Conservation (phyloP, 2,888 invertebrate genomes). For the Orthonevra nobilis region DNA sequence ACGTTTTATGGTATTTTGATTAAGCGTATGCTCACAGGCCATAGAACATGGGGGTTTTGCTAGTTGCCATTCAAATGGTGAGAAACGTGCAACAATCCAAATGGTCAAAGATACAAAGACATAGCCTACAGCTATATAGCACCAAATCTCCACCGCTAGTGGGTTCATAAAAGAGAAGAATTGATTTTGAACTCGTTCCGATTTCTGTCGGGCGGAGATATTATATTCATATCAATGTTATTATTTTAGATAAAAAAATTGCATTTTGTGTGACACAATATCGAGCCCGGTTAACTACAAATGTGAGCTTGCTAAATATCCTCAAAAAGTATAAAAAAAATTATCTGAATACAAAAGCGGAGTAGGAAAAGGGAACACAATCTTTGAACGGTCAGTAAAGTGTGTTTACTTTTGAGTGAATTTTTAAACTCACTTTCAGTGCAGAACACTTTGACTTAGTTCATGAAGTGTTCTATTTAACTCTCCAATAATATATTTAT, state of each 20-base stretch:
- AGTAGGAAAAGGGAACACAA: not conserved
- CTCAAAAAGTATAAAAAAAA: slow-evolving; percentile 5
- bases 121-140: slow-evolving; percentile 89
- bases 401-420: too few species aligned
- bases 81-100: slow-evolving; percentile 92
- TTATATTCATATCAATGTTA: too few species aligned
- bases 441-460: too few species aligned
- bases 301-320: not conserved
- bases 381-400: too few species aligned
- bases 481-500: too few species aligned
- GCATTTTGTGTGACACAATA: not conserved
- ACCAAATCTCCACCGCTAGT: slow-evolving; percentile 91
- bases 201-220: slow-evolving; percentile 74
- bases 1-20: slow-evolving; percentile 42
- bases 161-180: slow-evolving; percentile 93
- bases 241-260: too few species aligned
- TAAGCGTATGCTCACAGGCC: slow-evolving; percentile 78
- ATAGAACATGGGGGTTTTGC: slow-evolving; percentile 82
- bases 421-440: too few species aligned
- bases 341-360: not conserved
- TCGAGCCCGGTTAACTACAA: not conserved
- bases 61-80: slow-evolving; percentile 90
- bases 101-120: slow-evolving; percentile 89
- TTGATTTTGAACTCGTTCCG: slow-evolving; percentile 85
- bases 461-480: too few species aligned